A percentile compares a stretch with the other conserved stretches of the same genome.
These are phyloP conservation scores for Caloenas nicobarica DNA, from an alignment of 2,113 vertebrate species.

Conservation along the genomic window DNA sequence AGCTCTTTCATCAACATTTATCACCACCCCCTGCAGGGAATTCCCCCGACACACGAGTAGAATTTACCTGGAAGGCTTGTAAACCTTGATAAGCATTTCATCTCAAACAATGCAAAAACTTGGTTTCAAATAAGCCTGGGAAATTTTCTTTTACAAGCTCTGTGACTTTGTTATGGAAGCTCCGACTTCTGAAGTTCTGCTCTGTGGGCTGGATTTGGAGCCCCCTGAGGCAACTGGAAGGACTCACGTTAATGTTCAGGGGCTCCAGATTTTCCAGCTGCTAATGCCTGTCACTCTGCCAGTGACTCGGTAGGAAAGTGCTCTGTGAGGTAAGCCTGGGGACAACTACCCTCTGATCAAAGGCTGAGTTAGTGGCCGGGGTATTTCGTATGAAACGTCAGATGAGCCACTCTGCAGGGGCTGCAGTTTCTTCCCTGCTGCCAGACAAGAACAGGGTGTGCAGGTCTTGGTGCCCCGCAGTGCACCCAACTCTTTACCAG, in stretches of 20 bases:
- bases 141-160: background rate
- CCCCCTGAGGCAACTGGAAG: background rate
- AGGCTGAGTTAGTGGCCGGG: accelerated
- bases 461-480: background rate
- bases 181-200: background rate
- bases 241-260: background rate
- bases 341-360: background rate
- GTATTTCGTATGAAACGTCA: background rate
- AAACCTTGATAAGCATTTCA: background rate
- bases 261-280: background rate
- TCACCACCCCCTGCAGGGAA: conserved; percentile 41
- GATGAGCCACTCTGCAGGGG: background rate
- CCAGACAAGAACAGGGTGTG: background rate
- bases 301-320: background rate
- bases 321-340: background rate
- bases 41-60: conserved; percentile 22
- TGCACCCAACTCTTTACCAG: background rate
- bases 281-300: background rate
- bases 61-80: conserved; percentile 4
- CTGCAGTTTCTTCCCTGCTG: background rate
- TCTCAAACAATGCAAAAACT: background rate
- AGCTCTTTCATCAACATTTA: conserved; percentile 36
- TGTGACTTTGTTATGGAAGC: background rate
- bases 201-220: background rate
- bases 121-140: background rate